phyloP scores from a whole-genome alignment of 2,888 invertebrate genomes.

The Drosophila pseudotalamancana region DNA sequence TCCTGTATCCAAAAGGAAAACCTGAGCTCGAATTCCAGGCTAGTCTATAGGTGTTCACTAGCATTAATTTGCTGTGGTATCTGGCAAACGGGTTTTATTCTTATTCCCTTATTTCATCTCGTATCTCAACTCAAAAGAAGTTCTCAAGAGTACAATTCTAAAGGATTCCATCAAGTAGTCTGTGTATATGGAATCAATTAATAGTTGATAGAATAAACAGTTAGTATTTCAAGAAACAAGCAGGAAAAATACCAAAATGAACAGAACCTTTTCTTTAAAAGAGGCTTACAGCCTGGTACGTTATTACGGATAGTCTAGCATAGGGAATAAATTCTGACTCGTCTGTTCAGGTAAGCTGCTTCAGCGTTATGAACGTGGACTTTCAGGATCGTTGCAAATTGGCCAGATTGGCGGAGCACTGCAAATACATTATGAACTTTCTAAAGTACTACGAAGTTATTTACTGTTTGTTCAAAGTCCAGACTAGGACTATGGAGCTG shows the following conservation, averaged over 20 bases:
- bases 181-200: too few relatives aligned
- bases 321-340: too few relatives aligned
- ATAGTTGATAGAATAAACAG: too few relatives aligned
- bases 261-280: not conserved
- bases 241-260: not conserved
- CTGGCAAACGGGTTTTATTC: too few relatives aligned
- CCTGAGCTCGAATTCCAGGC: too few relatives aligned
- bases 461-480: not conserved
- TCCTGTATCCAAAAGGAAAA: not conserved
- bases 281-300: not conserved
- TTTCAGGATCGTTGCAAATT: not conserved
- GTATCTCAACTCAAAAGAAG: too few relatives aligned
- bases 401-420: not conserved
- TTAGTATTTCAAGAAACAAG: too few relatives aligned
- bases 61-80: too few relatives aligned
- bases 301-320: not conserved
- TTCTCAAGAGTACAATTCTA: too few relatives aligned
- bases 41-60: too few relatives aligned
- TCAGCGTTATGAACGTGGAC: not conserved
- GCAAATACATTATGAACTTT: not conserved
- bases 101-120: too few relatives aligned
- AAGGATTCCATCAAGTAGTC: too few relatives aligned
- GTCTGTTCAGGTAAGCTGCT: constrained; percentile 1
- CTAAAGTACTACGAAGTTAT: not conserved
- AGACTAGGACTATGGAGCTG: not conserved